Evolutionary conservation across 2,888 invertebrate species (phyloP).

Genomic region (Camptogramma bilineatum): DNA sequence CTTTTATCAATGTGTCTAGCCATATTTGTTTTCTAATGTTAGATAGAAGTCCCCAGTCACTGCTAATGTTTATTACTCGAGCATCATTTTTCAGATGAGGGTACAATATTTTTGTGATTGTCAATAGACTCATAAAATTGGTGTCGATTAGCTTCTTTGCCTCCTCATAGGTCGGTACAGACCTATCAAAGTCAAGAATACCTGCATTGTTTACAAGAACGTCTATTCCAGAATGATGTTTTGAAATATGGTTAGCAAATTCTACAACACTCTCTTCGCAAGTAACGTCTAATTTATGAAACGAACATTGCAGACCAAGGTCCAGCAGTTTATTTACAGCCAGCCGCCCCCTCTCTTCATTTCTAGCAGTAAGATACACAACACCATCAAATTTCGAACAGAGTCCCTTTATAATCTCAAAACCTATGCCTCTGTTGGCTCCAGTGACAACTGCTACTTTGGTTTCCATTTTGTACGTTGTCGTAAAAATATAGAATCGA

Average conservation of each 20-base stretch:
- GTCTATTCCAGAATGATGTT: constrained; percentile 89
- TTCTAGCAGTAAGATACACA: constrained; percentile 90
- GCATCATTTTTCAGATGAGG: constrained; percentile 89
- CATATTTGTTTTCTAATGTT: constrained; percentile 78
- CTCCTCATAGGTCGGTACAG: constrained; percentile 88
- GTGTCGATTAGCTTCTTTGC: constrained; percentile 89
- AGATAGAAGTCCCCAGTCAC: constrained; percentile 83
- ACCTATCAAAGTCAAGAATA: constrained; percentile 87
- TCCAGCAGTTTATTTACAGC: constrained; percentile 87
- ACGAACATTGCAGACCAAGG: constrained; percentile 85
- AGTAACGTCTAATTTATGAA: constrained; percentile 89
- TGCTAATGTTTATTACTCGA: constrained; percentile 91
- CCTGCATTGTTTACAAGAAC: constrained; percentile 92
- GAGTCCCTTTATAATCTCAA: constrained; percentile 82
- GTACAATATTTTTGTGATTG: constrained; percentile 88
- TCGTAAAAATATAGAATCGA: constrained; percentile 28
- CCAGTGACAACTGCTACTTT: constrained; percentile 83
- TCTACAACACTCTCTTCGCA: constrained; percentile 86
- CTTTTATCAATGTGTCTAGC: constrained; percentile 74
- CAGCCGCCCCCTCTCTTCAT: constrained; percentile 85
- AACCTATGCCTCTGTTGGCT: constrained; percentile 78
- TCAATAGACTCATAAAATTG: constrained; percentile 89
- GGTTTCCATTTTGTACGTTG: constrained; percentile 78
- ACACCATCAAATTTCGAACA: constrained; percentile 89
- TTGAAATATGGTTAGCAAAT: constrained; percentile 85